Percentiles rank a stretch among this genome's conserved stretches.
phyloP scores from a whole-genome alignment of 2,888 invertebrate genomes.

The Volucella bombylans region DNA sequence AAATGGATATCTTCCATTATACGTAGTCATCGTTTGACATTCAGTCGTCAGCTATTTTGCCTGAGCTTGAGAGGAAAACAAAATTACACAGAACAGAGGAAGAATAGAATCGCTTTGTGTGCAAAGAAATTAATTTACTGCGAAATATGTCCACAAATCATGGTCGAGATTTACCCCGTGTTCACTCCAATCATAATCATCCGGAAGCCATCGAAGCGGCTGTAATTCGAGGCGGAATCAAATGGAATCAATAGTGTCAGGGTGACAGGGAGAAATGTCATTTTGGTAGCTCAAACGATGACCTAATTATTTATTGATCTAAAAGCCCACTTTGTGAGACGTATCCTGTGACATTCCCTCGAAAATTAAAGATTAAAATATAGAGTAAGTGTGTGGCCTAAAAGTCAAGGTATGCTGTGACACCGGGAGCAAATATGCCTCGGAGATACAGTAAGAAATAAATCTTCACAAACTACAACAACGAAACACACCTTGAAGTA shows the following conservation, averaged over 20 bases:
- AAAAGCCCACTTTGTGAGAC: slow-evolving; percentile 17
- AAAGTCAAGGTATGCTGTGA: too few relatives aligned
- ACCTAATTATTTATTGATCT: slow-evolving; percentile 46
- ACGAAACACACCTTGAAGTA: too few relatives aligned
- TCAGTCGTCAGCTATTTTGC: slow-evolving; percentile 59
- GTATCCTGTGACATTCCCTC: slow-evolving; percentile 49
- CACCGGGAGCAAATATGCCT: too few relatives aligned
- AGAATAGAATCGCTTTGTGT: slow-evolving; percentile 25
- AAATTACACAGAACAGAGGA: neutral
- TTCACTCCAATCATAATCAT: slow-evolving; percentile 4
- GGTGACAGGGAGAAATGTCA: neutral
- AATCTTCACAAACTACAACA: too few relatives aligned
- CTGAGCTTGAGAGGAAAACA: slow-evolving; percentile 12
- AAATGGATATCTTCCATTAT: slow-evolving; percentile 43
- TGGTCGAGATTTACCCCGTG: neutral
- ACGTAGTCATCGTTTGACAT: slow-evolving; percentile 60
- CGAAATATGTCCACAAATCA: slow-evolving; percentile 34
- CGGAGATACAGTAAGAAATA: too few relatives aligned
- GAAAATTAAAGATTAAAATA: slow-evolving; percentile 8
- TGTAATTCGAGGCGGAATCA: slow-evolving; percentile 57
- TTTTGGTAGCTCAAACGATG: slow-evolving; percentile 29
- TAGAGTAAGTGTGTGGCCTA: too few relatives aligned
- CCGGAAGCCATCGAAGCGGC: slow-evolving; percentile 47
- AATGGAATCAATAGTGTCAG: too few relatives aligned
- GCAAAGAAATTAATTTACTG: slow-evolving; percentile 40